These are phyloP conservation scores for Cheilosia impressa DNA, from an alignment of 2,888 invertebrate species.

Conservation along the genomic window DNA sequence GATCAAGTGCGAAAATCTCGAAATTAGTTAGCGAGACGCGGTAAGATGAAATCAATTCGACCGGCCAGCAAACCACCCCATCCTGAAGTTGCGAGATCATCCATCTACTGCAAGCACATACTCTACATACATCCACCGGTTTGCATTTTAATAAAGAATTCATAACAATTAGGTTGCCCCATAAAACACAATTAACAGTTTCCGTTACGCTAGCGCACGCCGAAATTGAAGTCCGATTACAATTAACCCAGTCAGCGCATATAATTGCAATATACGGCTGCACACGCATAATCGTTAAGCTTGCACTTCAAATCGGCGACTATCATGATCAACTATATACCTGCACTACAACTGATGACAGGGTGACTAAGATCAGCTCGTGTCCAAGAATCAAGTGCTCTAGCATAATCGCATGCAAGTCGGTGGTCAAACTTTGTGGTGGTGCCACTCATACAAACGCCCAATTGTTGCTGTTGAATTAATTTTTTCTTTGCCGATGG, in stretches of 20 bases:
- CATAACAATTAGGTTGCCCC: constrained; percentile 7
- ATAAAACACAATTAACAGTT: constrained; percentile 50
- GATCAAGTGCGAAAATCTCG: too few species aligned
- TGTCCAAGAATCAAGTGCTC: constrained; percentile 41
- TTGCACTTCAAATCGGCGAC: constrained; percentile 7
- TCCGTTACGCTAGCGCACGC: constrained; percentile 37
- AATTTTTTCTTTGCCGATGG: constrained; percentile 72
- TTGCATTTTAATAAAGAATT: background rate
- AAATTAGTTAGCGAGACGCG: too few species aligned
- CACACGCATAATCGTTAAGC: constrained; percentile 49
- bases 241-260: constrained; percentile 28
- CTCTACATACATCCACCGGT: background rate
- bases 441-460: constrained; percentile 57
- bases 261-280: constrained; percentile 42
- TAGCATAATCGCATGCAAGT: constrained; percentile 18
- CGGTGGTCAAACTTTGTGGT: constrained; percentile 45
- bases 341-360: background rate
- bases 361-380: constrained; percentile 49
- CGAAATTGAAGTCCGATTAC: constrained; percentile 21
- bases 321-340: background rate
- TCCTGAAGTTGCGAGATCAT: background rate
- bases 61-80: too few species aligned
- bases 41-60: too few species aligned
- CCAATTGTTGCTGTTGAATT: constrained; percentile 62
- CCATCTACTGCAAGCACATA: background rate